phyloP scores from a whole-genome alignment of 2,888 invertebrate species.

The Sclerodermus sp. region DNA sequence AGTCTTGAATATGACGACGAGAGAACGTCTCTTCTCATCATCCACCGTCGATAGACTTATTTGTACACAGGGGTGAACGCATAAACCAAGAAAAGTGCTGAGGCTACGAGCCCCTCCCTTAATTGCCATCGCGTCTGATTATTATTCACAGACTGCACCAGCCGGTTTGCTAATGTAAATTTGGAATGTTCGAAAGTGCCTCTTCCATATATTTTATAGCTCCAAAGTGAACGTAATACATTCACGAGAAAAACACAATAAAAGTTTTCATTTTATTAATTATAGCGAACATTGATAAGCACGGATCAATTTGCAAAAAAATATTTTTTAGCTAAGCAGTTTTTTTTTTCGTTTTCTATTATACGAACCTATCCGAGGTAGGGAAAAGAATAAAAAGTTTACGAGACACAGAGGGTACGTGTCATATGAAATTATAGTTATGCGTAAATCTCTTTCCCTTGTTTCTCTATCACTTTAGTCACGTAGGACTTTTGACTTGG shows the following conservation, averaged over 20 bases:
- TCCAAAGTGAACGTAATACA: too few relatives aligned
- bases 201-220: too few relatives aligned
- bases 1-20: constrained; percentile 17
- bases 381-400: too few relatives aligned
- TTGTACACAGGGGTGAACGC: constrained; percentile 14
- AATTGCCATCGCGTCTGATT: constrained; percentile 9
- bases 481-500: not conserved
- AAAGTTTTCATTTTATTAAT: too few relatives aligned
- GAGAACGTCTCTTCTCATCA: constrained; percentile 16
- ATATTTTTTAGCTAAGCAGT: too few relatives aligned
- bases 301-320: too few relatives aligned
- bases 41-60: constrained; percentile 21
- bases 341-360: too few relatives aligned
- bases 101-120: constrained; percentile 7
- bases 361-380: too few relatives aligned
- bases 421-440: constrained; percentile 3
- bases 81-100: not conserved
- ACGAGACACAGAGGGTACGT: too few relatives aligned
- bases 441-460: not conserved
- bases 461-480: not conserved
- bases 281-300: too few relatives aligned
- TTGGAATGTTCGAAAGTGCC: not conserved
- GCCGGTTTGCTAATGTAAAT: not conserved
- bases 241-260: too few relatives aligned
- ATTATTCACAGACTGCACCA: constrained; percentile 3